These are phyloP conservation scores for Dicaeum eximium DNA, from an alignment of 2,113 vertebrate genomes.

Conservation along the genomic window DNA sequence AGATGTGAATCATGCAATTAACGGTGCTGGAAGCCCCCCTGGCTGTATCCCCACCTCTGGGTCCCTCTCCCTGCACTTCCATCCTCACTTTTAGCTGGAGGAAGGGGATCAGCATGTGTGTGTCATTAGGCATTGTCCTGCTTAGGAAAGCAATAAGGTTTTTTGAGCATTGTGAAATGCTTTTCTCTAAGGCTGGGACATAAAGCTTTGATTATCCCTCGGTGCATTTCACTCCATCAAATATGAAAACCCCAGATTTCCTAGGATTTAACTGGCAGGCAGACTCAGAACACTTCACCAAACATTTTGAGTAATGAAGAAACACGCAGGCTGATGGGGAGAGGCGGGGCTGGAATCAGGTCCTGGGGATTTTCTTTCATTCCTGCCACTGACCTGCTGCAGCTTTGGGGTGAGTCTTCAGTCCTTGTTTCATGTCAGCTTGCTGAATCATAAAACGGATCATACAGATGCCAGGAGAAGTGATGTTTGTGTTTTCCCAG, in stretches of 20 bases:
- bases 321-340: not conserved
- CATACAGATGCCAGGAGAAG: not conserved
- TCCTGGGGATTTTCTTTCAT: not conserved
- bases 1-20: not conserved
- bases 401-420: not conserved
- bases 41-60: not conserved
- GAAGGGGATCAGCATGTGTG: not conserved
- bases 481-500: not conserved
- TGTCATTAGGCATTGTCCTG: not conserved
- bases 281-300: conserved; percentile 14
- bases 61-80: not conserved
- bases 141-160: not conserved
- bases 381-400: not conserved
- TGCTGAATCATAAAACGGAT: not conserved
- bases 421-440: not conserved
- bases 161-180: conserved; percentile 9
- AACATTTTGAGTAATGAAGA: conserved; percentile 4
- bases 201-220: conserved; percentile 24
- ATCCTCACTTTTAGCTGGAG: not conserved
- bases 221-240: conserved; percentile 61
- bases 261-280: conserved; percentile 9
- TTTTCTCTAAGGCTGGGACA: conserved; percentile 20
- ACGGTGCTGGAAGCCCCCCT: not conserved
- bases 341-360: not conserved
- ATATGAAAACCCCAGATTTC: conserved; percentile 42